phyloP scores from a whole-genome alignment of 2,113 vertebrate genomes.

The Oryzias javanicus region DNA sequence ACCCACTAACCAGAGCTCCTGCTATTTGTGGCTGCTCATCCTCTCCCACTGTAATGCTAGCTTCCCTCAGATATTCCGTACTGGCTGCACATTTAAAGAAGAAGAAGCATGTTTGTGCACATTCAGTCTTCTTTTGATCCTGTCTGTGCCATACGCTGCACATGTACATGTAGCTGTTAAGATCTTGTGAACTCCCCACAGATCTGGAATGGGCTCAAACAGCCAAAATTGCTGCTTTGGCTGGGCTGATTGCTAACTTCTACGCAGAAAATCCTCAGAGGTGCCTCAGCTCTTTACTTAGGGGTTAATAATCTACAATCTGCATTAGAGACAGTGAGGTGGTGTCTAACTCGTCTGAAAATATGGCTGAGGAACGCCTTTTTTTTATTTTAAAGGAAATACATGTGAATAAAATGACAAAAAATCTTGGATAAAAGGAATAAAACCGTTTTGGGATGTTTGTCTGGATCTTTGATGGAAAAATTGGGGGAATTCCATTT shows the following conservation, averaged over 20 bases:
- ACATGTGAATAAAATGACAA: background rate
- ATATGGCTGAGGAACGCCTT: background rate
- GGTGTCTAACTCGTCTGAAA: slow-evolving; percentile 12
- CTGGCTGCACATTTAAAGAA: background rate
- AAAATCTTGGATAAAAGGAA: background rate
- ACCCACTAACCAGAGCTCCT: slow-evolving; percentile 40
- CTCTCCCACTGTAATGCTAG: slow-evolving; percentile 49
- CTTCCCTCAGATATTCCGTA: slow-evolving; percentile 4
- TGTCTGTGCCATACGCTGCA: slow-evolving; percentile 3
- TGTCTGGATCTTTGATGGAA: slow-evolving; percentile 33
- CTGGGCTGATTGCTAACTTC: slow-evolving; percentile 62
- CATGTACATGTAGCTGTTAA: slow-evolving; percentile 7
- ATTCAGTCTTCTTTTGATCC: slow-evolving; percentile 4
- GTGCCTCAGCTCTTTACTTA: slow-evolving; percentile 33
- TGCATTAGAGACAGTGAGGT: slow-evolving; percentile 1
- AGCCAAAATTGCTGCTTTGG: slow-evolving; percentile 51
- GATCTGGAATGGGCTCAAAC: slow-evolving; percentile 52
- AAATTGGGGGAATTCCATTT: slow-evolving; percentile 61
- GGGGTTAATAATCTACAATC: slow-evolving; percentile 46
- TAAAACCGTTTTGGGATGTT: slow-evolving; percentile 8
- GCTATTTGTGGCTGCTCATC: slow-evolving; percentile 64
- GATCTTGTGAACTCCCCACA: slow-evolving; percentile 27
- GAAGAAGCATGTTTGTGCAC: slow-evolving; percentile 1
- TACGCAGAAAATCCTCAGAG: slow-evolving; percentile 45
- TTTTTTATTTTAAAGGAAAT: slow-evolving; percentile 6